Evolutionary conservation across 2,797 vertebrate genomes (phyloP).

Genomic region (Acanthurus lineatus): DNA sequence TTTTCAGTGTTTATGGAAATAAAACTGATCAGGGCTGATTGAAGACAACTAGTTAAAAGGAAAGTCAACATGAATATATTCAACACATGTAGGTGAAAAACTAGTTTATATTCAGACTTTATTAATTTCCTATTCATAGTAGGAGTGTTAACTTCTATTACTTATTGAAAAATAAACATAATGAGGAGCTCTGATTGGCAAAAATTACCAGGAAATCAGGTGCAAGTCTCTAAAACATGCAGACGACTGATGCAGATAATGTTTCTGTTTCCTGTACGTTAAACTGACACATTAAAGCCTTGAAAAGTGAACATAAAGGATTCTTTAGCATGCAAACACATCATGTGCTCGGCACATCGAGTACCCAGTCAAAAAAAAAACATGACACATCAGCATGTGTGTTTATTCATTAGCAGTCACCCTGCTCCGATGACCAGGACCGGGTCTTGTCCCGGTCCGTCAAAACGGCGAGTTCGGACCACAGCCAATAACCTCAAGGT

Average conservation of each 20-base stretch:
- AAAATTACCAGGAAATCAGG: too few relatives aligned
- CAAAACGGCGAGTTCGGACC: conserved; percentile 33
- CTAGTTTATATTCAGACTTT: neutral
- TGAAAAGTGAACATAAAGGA: neutral
- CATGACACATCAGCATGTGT: conserved; percentile 5
- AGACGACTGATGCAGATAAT: too few relatives aligned
- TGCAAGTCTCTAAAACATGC: too few relatives aligned
- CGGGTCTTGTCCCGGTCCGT: conserved; percentile 42
- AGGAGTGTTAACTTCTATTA: neutral
- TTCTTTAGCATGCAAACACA: neutral
- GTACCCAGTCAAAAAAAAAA: neutral
- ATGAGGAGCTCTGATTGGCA: too few relatives aligned
- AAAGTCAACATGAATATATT: conserved; percentile 6
- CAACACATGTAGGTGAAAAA: neutral
- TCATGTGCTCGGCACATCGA: neutral
- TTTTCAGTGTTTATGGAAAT: neutral
- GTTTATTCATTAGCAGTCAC: conserved; percentile 60
- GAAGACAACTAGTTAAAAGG: neutral
- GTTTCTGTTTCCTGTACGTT: neutral
- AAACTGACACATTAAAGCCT: conserved; percentile 1
- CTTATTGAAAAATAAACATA: neutral
- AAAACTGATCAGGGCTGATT: neutral
- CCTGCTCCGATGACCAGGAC: conserved; percentile 17
- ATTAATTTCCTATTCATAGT: conserved; percentile 8
- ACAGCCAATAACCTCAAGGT: conserved; percentile 70